These are phyloP conservation scores for Panulirus ornatus DNA, from an alignment of 1,140 invertebrate genomes.

Conservation along the genomic window DNA sequence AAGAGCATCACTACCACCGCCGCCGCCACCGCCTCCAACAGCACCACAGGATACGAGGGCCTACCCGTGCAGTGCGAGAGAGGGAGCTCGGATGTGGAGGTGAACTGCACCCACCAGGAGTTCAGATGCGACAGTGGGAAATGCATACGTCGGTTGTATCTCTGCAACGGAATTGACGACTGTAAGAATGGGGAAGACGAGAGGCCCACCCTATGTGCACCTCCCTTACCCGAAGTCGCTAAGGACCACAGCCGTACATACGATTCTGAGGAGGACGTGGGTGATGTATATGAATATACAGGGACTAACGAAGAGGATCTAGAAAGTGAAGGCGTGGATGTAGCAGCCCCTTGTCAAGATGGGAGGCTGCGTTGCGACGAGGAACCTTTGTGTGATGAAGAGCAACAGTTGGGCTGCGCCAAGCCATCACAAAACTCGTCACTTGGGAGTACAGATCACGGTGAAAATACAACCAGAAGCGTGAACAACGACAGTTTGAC, in stretches of 20 bases:
- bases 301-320: background rate
- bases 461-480: no score
- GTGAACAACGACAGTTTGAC: background rate
- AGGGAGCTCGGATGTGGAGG: background rate
- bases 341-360: background rate
- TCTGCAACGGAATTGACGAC: slow-evolving; percentile 47
- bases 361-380: background rate
- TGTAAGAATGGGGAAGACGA: slow-evolving; percentile 51
- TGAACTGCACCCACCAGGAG: slow-evolving; percentile 17
- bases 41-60: background rate
- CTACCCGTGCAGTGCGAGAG: background rate
- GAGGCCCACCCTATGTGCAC: slow-evolving; percentile 30
- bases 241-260: background rate
- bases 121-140: slow-evolving; percentile 36
- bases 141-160: slow-evolving; percentile 24
- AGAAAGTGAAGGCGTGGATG: background rate
- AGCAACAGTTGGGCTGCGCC: background rate
- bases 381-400: background rate
- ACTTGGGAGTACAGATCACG: background rate
- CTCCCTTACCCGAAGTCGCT: background rate
- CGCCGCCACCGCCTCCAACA: no score
- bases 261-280: slow-evolving; percentile 1
- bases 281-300: background rate
- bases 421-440: background rate
- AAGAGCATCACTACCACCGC: no score